Evolutionary conservation across 2,797 vertebrate species (phyloP).

Genomic region (Selene dorsalis): DNA sequence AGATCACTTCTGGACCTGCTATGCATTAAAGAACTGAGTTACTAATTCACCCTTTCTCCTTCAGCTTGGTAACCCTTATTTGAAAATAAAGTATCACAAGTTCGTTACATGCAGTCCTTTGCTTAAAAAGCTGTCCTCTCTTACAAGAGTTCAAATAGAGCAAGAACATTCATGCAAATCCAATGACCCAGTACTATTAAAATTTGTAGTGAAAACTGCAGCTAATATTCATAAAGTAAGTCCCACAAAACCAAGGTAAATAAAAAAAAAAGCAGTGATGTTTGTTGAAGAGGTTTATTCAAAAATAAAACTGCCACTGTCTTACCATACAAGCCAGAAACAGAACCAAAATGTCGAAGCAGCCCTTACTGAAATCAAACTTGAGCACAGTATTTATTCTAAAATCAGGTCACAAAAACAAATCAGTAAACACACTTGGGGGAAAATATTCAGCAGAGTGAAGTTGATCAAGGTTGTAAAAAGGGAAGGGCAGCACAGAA

Average conservation of each 20-base stretch:
- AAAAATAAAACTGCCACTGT: conserved; percentile 78
- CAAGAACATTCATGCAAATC: neutral
- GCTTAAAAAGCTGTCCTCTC: neutral
- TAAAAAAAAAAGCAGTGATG: neutral
- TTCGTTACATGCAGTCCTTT: neutral
- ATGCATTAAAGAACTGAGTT: too few relatives aligned
- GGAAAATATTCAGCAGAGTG: conserved; percentile 26
- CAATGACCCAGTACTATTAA: neutral
- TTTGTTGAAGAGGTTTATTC: conserved; percentile 75
- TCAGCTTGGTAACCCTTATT: neutral
- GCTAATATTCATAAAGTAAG: neutral
- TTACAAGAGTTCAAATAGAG: neutral
- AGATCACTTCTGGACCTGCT: too few relatives aligned
- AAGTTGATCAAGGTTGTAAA: conserved; percentile 29
- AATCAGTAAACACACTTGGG: conserved; percentile 28
- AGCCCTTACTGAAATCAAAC: conserved; percentile 67
- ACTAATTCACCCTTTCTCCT: neutral
- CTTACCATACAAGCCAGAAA: conserved; percentile 60
- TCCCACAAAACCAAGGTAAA: neutral
- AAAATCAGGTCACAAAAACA: conserved; percentile 67
- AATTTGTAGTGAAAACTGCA: neutral
- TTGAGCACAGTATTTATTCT: conserved; percentile 58
- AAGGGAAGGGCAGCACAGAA: conserved; percentile 56
- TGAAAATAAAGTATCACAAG: neutral
- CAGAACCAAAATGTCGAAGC: conserved; percentile 63